Base-by-base conservation (phyloP, 1,140 invertebrate genomes). In the Bemisia tabaci region DNA sequence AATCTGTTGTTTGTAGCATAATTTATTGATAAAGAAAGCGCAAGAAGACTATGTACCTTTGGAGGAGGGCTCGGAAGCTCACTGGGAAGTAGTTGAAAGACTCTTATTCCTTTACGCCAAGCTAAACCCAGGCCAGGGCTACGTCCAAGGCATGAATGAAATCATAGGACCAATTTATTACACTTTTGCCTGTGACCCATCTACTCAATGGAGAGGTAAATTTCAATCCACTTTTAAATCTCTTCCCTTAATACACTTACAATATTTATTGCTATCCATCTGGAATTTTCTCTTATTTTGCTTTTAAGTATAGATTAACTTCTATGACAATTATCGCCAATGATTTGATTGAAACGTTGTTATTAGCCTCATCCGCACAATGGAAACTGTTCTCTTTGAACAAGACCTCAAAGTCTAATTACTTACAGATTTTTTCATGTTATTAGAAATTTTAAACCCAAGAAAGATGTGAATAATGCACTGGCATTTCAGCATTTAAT, bases 131-230 rank as follows among this genome's bases (percentile, higher is more conserved):
- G 96, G 96, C 0, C 93, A 97, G 76, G 88, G 93, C 2, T 99
- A 98, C 79, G 94, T 98, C 0, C 95, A 98, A 79, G 96, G 97
- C 68, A 98, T 99, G 96, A 98, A 99, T 82, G 97, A 99, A 80
- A 97, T 99, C 70, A 88, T 99, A 67, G 97, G 95, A 0, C 96
- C 96, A 22, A 95, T 99, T 72, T 99, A 99, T 80, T 95, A 97
- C 77, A 89, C 92, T 9, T 95, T 99, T 80, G 95, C 95, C 21
- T 89, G 85, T 59, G 93, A 98, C 82, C 84, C 91, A 2, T 84
- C 93, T 78, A 72, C 80, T n/a, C 81, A 86, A 65, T 92, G 86
- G 81, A 82, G 89, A 84, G 84, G 91, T 93, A 75, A 76, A 74
- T 77, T 70, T 26, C 17, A 58, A 27, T 12, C 23, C 25, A 39